Conservation (phyloP, 1,140 invertebrate species). For the Branchinecta lindahli region DNA sequence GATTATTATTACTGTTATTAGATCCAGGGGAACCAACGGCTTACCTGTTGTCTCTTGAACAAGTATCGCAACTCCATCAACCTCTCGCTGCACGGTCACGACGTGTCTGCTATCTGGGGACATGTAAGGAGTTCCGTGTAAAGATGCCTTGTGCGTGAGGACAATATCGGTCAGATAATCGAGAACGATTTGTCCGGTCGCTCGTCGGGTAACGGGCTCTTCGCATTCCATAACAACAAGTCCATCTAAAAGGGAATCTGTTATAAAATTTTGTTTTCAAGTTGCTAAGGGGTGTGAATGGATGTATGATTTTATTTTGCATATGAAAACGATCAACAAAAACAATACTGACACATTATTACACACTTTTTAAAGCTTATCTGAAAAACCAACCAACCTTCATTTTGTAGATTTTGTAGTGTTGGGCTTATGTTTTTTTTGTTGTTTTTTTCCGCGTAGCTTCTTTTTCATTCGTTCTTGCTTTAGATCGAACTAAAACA, state of each 20-base stretch:
- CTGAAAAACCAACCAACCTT: too few relatives aligned
- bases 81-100: constrained; percentile 46
- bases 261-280: background rate
- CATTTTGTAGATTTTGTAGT: too few relatives aligned
- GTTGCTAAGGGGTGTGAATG: background rate
- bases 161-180: constrained; percentile 63
- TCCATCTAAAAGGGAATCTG: constrained; percentile 42
- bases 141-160: constrained; percentile 42
- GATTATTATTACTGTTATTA: too few relatives aligned
- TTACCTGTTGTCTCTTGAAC: constrained; percentile 51
- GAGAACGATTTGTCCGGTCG: constrained; percentile 50
- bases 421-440: too few relatives aligned
- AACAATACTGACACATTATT: background rate
- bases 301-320: constrained; percentile 4
- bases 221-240: constrained; percentile 53
- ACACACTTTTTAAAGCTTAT: too few relatives aligned
- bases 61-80: constrained; percentile 45
- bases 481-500: too few relatives aligned
- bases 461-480: too few relatives aligned
- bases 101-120: constrained; percentile 54
- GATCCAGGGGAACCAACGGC: constrained; percentile 14
- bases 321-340: background rate
- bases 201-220: constrained; percentile 43
- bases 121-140: constrained; percentile 48
- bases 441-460: too few relatives aligned